Base-by-base conservation (phyloP, 1,140 invertebrate species). In the Temnothorax curvispinosus region DNA sequence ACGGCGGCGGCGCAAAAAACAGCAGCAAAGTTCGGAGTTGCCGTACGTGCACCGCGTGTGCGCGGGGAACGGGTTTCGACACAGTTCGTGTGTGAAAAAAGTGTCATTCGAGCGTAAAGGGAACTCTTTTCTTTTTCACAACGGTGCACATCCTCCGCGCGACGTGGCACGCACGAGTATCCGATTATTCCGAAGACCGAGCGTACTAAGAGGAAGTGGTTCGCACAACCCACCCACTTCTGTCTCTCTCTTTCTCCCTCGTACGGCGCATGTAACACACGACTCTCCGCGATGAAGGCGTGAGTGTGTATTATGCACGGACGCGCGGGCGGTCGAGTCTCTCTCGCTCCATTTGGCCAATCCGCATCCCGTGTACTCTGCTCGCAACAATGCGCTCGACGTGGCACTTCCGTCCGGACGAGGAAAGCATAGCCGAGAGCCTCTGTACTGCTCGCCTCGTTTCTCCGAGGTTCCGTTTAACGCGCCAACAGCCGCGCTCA, bases 121-220 rank as follows among this genome's bases (percentile, higher is more conserved):
- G 8, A 41, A 47, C 71, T 77, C 35, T 62, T 84, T 38, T 64
- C 65, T 74, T 84, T 77, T 84, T 69, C 62, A 86, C 90, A 89
- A 89, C 85, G 90, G 76, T 87, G 87, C 58, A 86, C 84, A 77
- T 88, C 89, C 85, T 92, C 87, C 21, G 58, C 18, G 50, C 86
- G 86, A 84, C 64, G 84, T 87, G 86, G 86, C 89, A 88, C 86
- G 88, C 92, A 92, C 89, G 92, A 90, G 92, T 93, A 93, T 93
- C 92, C 91, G 92, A 93, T 93, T 93, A 93, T 93, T 92, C 35
- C 91, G 89, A 93, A 92, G 92, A 93, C 92, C 91, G 90, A 91
- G 89, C 89, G 86, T 89, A 85, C 90, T 86, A 88, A 84, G 91
- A 92, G 92, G 92, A 93, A 93, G 91, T 92, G 92, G 92, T 92